A percentile compares a stretch with the other conserved stretches of the same genome.
Evolutionary conservation across 1,140 invertebrate species (phyloP).

Genomic region (Cataglyphis hispanica): DNA sequence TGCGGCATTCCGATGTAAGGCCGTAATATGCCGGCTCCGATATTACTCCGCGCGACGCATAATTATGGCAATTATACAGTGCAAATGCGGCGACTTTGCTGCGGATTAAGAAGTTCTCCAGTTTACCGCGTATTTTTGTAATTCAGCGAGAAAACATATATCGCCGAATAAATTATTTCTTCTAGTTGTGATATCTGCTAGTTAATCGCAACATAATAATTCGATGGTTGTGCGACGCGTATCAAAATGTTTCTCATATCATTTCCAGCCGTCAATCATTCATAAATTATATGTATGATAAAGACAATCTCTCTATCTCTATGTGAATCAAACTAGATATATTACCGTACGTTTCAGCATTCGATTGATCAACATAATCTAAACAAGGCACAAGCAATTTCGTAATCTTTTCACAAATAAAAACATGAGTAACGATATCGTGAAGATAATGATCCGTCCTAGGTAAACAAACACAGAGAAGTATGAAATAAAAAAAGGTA

Average conservation of each 20-base stretch:
- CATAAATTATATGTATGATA: constrained; percentile 26
- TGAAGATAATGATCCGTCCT: constrained; percentile 14
- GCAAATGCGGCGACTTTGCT: constrained; percentile 7
- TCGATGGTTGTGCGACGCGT: neutral
- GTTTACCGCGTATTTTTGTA: neutral
- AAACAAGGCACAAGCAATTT: constrained; percentile 10
- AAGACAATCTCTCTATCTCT: neutral
- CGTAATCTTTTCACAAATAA: neutral
- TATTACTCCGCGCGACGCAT: constrained; percentile 18
- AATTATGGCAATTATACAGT: constrained; percentile 47
- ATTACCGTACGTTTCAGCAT: neutral
- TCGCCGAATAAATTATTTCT: neutral
- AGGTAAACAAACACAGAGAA: neutral
- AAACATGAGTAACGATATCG: neutral
- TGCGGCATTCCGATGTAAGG: constrained; percentile 14
- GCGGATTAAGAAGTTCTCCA: constrained; percentile 13
- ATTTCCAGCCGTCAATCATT: constrained; percentile 46
- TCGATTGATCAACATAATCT: neutral
- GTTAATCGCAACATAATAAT: constrained; percentile 24
- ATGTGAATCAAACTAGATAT: neutral
- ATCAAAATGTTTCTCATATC: constrained; percentile 31
- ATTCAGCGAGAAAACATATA: constrained; percentile 9
- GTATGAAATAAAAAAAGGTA: neutral
- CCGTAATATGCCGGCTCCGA: constrained; percentile 6
- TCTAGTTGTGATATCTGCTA: neutral